Percentiles rank a stretch among this genome's conserved stretches.
phyloP scores from a whole-genome alignment of 2,797 vertebrate genomes.

The Zalophus californianus region DNA sequence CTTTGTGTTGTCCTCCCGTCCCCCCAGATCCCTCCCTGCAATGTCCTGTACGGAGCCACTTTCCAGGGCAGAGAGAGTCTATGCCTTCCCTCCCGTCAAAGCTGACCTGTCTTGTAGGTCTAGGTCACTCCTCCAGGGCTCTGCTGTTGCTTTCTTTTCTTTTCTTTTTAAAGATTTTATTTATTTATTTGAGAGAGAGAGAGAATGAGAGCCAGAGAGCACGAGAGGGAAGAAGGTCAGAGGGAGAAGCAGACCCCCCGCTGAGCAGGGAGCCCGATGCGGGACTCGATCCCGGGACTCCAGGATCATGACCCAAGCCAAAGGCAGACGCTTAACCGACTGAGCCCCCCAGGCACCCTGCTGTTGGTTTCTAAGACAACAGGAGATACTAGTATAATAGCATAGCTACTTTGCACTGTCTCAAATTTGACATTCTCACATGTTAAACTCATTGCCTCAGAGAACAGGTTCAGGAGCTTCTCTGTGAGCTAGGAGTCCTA shows the following conservation, averaged over 20 bases:
- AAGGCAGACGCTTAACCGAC: not conserved
- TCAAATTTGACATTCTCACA: not conserved
- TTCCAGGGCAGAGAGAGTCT: not conserved
- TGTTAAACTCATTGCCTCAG: not conserved
- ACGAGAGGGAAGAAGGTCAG: too few relatives aligned
- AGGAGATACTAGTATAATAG: not conserved
- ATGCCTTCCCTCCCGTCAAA: not conserved
- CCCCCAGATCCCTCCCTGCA: not conserved
- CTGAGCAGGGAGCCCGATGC: too few relatives aligned
- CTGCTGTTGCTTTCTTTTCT: not conserved
- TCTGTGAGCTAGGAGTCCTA: not conserved
- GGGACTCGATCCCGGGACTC: too few relatives aligned
- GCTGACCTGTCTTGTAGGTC: not conserved
- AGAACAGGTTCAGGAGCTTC: not conserved
- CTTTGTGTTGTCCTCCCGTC: not conserved
- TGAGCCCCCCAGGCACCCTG: not conserved
- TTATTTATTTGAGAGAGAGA: not conserved
- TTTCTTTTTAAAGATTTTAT: not conserved
- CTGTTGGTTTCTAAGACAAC: not conserved
- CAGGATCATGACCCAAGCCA: not conserved
- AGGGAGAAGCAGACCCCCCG: too few relatives aligned
- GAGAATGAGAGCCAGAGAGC: too few relatives aligned
- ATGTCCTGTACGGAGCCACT: not conserved
- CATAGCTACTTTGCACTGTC: not conserved
- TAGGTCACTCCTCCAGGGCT: not conserved